These are phyloP conservation scores for Dioctria linearis DNA, from an alignment of 2,888 invertebrate genomes.

Conservation along the genomic window DNA sequence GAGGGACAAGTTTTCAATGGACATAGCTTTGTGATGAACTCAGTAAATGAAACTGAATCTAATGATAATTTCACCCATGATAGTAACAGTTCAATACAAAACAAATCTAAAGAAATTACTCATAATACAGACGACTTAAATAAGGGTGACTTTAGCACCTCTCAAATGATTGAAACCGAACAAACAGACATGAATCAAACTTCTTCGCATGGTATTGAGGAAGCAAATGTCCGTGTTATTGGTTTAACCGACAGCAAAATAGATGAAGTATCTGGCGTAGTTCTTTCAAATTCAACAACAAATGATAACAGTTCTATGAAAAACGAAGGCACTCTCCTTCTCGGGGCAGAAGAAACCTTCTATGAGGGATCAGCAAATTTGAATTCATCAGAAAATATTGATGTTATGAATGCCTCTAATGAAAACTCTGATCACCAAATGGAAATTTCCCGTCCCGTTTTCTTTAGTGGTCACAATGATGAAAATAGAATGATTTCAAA, in stretches of 20 bases:
- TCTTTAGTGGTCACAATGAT: too few species aligned
- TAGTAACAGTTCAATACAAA: not conserved
- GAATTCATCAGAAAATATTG: not conserved
- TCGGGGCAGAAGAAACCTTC: too few species aligned
- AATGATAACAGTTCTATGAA: not conserved
- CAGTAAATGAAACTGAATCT: slow-evolving; percentile 6
- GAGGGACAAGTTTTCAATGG: slow-evolving; percentile 16
- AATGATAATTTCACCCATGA: not conserved
- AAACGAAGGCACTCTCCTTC: too few species aligned
- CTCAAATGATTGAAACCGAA: not conserved
- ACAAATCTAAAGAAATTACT: not conserved
- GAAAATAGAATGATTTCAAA: too few species aligned
- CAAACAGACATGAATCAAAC: not conserved
- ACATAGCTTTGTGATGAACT: slow-evolving; percentile 9
- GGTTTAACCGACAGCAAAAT: not conserved
- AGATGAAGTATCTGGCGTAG: not conserved
- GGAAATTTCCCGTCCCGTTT: too few species aligned
- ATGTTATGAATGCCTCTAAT: not conserved
- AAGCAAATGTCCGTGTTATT: not conserved
- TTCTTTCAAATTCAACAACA: not conserved
- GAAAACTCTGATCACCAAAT: not conserved
- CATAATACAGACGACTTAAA: too few species aligned
- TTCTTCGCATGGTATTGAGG: not conserved
- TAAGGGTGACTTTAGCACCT: not conserved
- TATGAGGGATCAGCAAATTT: too few species aligned